These are phyloP conservation scores for Chiridota heheva DNA, from an alignment of 35 echinoderm and acorn worm genomes.

Conservation along the genomic window DNA sequence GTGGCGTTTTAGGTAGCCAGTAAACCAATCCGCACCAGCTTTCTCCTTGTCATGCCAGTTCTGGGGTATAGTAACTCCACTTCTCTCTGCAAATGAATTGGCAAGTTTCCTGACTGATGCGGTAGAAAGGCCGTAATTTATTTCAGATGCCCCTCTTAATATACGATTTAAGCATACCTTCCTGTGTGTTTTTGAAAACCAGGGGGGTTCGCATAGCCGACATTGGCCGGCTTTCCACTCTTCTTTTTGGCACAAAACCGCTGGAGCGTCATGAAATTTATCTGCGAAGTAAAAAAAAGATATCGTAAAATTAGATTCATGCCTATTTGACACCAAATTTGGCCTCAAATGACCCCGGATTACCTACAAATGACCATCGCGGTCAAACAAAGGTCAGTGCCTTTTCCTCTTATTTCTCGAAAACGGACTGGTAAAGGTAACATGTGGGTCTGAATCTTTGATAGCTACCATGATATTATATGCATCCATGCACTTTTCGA, in stretches of 20 bases:
- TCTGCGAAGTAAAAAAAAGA: constrained; percentile 13
- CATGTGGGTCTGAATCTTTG: too few species aligned
- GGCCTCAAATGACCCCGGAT: too few species aligned
- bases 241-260: constrained; percentile 11
- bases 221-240: background rate
- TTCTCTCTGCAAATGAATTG: constrained; percentile 1
- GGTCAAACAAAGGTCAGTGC: too few species aligned
- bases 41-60: background rate
- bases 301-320: too few species aligned
- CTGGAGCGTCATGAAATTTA: constrained; percentile 24
- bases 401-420: too few species aligned
- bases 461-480: too few species aligned
- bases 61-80: background rate
- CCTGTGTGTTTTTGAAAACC: background rate
- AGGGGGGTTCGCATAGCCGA: background rate
- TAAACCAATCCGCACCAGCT: background rate
- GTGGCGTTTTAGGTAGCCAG: background rate
- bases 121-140: constrained; percentile 3
- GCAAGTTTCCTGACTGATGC: background rate
- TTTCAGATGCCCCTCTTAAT: constrained; percentile 17
- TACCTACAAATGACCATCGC: too few species aligned
- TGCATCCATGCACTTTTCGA: too few species aligned
- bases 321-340: too few species aligned
- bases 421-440: too few species aligned
- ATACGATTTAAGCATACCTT: constrained; percentile 15